These are phyloP conservation scores for Merluccius polli DNA, from an alignment of 2,797 vertebrate species.

Conservation along the genomic window DNA sequence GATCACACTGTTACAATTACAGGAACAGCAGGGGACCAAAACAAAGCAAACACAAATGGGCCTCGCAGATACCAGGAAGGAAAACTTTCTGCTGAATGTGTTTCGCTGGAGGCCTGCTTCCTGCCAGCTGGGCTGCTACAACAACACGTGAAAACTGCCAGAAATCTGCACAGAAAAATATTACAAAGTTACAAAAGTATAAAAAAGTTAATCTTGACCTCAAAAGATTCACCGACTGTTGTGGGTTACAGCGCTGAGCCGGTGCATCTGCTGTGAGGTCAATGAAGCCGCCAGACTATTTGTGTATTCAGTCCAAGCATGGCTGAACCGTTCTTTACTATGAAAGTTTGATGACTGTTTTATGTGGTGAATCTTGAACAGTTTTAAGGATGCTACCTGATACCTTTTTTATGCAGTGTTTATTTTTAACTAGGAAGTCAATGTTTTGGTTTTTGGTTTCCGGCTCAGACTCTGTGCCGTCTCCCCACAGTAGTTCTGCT, in stretches of 20 bases:
- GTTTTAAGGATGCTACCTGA: background rate
- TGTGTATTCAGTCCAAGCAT: background rate
- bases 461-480: too few relatives aligned
- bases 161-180: background rate
- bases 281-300: background rate
- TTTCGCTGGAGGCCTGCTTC: constrained; percentile 1
- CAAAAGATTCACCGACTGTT: background rate
- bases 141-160: background rate
- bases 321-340: background rate
- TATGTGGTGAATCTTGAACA: background rate
- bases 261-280: background rate
- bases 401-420: too few relatives aligned
- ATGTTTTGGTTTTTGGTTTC: too few relatives aligned
- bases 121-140: background rate
- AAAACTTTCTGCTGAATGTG: background rate
- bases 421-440: too few relatives aligned
- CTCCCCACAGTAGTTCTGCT: too few relatives aligned
- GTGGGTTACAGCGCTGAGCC: background rate
- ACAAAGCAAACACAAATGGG: background rate
- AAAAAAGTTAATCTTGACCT: background rate
- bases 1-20: background rate
- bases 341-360: background rate
- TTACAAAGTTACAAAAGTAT: background rate
- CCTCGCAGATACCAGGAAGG: background rate
- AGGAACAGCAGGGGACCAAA: background rate